Evolutionary conservation across 2,113 vertebrate genomes (phyloP).

Genomic region (Burhinus bistriatus): DNA sequence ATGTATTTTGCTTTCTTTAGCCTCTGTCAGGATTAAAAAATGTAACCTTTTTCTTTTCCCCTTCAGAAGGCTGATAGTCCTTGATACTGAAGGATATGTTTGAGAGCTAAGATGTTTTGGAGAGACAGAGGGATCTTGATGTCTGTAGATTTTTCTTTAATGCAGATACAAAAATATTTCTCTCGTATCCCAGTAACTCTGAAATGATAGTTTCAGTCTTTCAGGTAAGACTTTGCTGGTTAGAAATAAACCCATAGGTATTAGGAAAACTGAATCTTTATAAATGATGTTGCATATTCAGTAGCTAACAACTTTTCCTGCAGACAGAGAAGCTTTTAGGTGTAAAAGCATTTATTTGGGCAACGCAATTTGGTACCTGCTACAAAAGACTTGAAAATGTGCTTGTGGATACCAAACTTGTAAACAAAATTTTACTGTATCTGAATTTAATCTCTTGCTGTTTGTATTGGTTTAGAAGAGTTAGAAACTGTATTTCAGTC

Average conservation of each 20-base stretch:
- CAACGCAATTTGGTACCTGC: neutral
- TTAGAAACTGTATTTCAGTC: neutral
- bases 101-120: neutral
- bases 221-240: neutral
- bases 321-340: neutral
- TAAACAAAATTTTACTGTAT: neutral
- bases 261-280: neutral
- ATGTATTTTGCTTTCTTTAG: neutral
- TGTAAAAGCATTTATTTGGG: neutral
- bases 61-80: neutral
- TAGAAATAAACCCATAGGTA: neutral
- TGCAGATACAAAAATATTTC: neutral
- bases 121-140: neutral
- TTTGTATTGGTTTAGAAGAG: neutral
- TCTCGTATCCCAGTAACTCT: neutral
- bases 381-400: neutral
- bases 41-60: neutral
- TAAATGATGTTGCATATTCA: neutral
- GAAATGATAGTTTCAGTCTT: neutral
- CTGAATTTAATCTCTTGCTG: neutral
- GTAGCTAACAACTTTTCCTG: neutral
- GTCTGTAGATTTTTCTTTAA: neutral
- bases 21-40: neutral
- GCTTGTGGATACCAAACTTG: neutral
- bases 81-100: neutral